Conservation (phyloP, 2,797 vertebrate species). For the Pangasius djambal region DNA sequence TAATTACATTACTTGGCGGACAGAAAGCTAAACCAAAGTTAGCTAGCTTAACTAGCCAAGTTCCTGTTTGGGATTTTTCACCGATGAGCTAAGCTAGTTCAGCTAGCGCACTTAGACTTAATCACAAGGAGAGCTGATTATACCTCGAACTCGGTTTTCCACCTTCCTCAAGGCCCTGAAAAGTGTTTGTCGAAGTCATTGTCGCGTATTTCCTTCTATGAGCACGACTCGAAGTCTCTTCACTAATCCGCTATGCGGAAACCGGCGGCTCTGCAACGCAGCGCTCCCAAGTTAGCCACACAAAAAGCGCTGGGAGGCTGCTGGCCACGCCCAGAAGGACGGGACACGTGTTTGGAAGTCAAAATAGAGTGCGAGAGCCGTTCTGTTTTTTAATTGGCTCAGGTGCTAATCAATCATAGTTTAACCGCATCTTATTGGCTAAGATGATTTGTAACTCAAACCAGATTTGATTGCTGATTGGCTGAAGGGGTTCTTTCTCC, state of each 20-base stretch:
- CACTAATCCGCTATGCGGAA: constrained; percentile 46
- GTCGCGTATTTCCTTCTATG: constrained; percentile 57
- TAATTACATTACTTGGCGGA: background rate
- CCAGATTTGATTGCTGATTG: constrained; percentile 25
- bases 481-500: background rate
- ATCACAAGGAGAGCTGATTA: background rate
- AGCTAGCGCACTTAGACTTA: constrained; percentile 13
- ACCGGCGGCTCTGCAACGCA: background rate
- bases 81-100: background rate
- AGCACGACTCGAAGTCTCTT: constrained; percentile 59
- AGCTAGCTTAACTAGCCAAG: constrained; percentile 23
- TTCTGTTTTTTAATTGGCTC: constrained; percentile 17
- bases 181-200: constrained; percentile 86
- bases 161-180: constrained; percentile 73
- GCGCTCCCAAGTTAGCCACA: constrained; percentile 43
- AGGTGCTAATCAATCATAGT: constrained; percentile 16
- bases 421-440: constrained; percentile 13
- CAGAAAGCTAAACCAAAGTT: constrained; percentile 11
- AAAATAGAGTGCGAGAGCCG: background rate
- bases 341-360: constrained; percentile 21
- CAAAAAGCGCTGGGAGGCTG: constrained; percentile 24
- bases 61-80: constrained; percentile 34
- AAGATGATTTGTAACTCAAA: background rate
- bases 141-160: constrained; percentile 86
- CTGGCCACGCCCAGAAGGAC: constrained; percentile 56